Evolutionary conservation across 30 jellyfish, hydroid and myxozoan genomes (phyloP), one percentile per base, ranked within the genome.

Genomic region (Mastigias papua): DNA sequence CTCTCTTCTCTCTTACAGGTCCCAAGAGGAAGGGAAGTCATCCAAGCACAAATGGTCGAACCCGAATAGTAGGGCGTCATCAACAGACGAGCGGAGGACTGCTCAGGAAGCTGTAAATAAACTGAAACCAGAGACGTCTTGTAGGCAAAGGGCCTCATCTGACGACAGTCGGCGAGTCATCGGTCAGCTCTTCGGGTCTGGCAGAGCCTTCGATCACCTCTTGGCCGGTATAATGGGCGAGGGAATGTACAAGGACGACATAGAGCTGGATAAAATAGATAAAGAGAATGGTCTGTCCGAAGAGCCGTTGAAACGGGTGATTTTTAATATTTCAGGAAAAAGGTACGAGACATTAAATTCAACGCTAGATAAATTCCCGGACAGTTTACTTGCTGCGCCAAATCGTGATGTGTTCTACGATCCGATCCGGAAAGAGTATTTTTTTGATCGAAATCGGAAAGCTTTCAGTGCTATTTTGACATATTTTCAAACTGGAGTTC

Each of bases 401-500:
- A 97, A 94, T 48, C 71, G 98, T 26, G 96, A 94, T 33, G 48
- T 88, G 22, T 94, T 88, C 61, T 94, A 54, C 82, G 98, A 94
- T 35, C 93, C 96, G 37, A 60, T 61, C 32, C 48, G 62, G 26
- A 80, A 93, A 48, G 98, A 94, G 78, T 94, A 94, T 70, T 94
- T 94, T 73, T 94, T 94, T 65, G 98, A 94, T 62, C 90, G 98
- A 27, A 94, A 94, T 86, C 93, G 98, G 34, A 94, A 94, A 71
- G 97, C 97, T 34, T 94, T 94, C 66, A 94, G 97, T 31, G 97
- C 98, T 17, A 94, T 94, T 28, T 79, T 94, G 58, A 94, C 98
- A 30, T 94, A 94, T 71, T 94, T 97, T 58, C 98, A 94, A 58
- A 94, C 97, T 6, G 98, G 98, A 17, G 97, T 90, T 49, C 69